Conservation (phyloP, 2,113 vertebrate genomes). For the Lonchura striata region DNA sequence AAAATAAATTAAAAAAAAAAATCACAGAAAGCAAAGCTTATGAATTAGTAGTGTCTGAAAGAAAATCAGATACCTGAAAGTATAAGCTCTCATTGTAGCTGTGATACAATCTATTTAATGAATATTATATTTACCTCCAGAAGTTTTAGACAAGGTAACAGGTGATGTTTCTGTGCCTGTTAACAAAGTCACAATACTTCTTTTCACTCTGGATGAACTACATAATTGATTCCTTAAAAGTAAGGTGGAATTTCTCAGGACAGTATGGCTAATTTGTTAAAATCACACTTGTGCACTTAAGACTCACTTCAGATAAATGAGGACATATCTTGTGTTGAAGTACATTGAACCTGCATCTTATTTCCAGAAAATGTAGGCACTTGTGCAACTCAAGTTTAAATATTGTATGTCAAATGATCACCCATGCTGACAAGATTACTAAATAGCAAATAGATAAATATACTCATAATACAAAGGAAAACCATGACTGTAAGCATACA, state of each 20-base stretch:
- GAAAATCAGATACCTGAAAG: not conserved
- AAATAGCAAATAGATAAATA: not conserved
- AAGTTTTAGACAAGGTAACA: not conserved
- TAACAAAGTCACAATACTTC: not conserved
- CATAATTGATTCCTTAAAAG: not conserved
- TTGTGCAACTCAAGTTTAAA: not conserved
- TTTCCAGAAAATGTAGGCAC: not conserved
- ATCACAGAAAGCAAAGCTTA: not conserved
- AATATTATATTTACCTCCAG: not conserved
- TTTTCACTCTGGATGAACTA: not conserved
- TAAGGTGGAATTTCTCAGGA: not conserved
- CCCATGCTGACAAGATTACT: not conserved
- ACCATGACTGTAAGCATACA: not conserved
- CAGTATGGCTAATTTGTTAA: not conserved
- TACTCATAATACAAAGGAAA: not conserved
- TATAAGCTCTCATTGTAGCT: not conserved
- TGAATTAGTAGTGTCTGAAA: not conserved
- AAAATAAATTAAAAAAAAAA: not conserved
- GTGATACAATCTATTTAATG: not conserved
- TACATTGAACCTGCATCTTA: not conserved
- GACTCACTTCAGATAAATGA: not conserved
- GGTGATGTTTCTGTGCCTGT: not conserved
- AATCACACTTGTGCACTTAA: not conserved
- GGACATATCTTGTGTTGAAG: not conserved
- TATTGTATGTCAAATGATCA: not conserved